Base-by-base conservation (phyloP, 1,140 invertebrate genomes). In the Yoshiicerus persimilis region DNA sequence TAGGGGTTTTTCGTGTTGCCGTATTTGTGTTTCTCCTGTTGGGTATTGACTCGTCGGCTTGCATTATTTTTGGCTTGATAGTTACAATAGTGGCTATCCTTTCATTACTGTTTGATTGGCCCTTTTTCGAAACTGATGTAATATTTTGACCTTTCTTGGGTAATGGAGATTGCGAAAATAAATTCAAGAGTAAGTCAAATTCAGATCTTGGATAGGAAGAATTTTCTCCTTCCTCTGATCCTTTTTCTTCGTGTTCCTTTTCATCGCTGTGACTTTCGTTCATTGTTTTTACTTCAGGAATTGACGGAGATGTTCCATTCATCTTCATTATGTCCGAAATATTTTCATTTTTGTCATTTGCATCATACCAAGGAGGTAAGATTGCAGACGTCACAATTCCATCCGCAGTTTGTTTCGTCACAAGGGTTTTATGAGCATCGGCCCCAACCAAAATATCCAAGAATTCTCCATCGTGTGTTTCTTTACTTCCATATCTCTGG, bases 351-450 rank as follows among this genome's bases (percentile, higher is more conserved):
- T 85, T 86, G 20, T 38, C 75, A 39, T 86, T 88, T 10, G 66
- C 34, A 32, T 90, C 88, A 56, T 86, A 91, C 90, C 90, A 91
- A 4, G 90, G 88, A 13, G 90, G 90, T 23, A 91, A 47, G 39
- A 90, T 91, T 8, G 88, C 90, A 25, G 90, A 90, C 0, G 90
- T 91, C 5, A 91, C 83, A 23, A 91, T 87, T 38, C 89, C 89
- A 62, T 87, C 80, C 0, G 89, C 88, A 16, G 89, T 90, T 36
- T 90, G 32, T 70, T 91, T 91, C n/a, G 89, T 91, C 4, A 91
- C 47, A 25, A 91, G 38, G 23, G 89, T 89, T 86, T 89, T 89
- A 20, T 87, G 66, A 85, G 88, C 86, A 20, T 91, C 89, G 64
- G 25, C 77, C 4, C 89, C 88, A 62, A 91, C 90, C 13, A 91